A percentile compares a stretch with the other conserved stretches of the same genome.
Conservation (phyloP, 2,113 vertebrate genomes). For the Phasianus colchicus region DNA sequence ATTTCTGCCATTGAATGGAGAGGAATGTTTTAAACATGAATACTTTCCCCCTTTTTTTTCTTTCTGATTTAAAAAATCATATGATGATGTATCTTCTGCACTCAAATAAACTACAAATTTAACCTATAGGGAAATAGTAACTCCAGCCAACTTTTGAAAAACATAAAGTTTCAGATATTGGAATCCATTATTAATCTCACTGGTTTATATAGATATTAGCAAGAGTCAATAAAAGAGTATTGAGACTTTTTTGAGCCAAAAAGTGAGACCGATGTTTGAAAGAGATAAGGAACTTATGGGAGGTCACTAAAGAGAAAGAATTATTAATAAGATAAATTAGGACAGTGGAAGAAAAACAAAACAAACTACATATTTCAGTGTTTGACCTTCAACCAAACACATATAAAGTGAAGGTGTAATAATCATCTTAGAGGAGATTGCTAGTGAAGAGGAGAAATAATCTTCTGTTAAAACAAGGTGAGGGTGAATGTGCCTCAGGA, state of each 20-base stretch:
- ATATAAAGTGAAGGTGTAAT: background rate
- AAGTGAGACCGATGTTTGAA: background rate
- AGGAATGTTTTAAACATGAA: background rate
- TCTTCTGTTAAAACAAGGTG: background rate
- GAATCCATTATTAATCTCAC: background rate
- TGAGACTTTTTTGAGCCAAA: background rate
- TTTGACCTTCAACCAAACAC: background rate
- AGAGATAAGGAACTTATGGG: background rate
- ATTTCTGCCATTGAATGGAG: background rate
- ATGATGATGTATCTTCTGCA: background rate
- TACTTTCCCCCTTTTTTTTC: background rate
- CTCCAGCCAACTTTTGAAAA: background rate
- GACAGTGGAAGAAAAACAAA: background rate
- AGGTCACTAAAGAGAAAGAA: background rate
- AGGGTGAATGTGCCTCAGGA: background rate
- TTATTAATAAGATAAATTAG: background rate
- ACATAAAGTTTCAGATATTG: background rate
- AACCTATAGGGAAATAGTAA: background rate
- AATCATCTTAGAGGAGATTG: background rate
- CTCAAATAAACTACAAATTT: background rate
- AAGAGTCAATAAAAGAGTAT: background rate
- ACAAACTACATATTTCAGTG: background rate
- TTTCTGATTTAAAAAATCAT: background rate
- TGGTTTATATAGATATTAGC: background rate
- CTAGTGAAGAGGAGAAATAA: background rate